Conservation (phyloP, 1,140 invertebrate species). For the Camponotus floridanus region DNA sequence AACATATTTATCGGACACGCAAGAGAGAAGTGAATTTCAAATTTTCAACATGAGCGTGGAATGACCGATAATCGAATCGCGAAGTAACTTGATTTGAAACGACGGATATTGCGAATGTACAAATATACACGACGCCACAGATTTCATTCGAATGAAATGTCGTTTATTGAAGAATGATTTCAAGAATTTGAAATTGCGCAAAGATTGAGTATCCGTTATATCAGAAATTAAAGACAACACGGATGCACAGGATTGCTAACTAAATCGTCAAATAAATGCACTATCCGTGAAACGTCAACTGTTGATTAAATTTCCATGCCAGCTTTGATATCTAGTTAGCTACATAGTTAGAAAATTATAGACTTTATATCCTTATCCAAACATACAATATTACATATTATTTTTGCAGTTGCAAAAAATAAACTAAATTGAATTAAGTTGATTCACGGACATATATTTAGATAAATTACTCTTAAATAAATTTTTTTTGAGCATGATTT, state of each 20-base stretch:
- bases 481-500: not conserved
- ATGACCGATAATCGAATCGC: constrained; percentile 61
- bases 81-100: constrained; percentile 52
- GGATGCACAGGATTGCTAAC: not conserved
- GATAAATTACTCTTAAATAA: not conserved
- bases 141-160: constrained; percentile 52
- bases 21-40: constrained; percentile 46
- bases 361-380: not conserved
- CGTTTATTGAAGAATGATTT: constrained; percentile 65
- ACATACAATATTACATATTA: not conserved
- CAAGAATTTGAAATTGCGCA: constrained; percentile 22
- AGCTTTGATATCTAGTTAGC: not conserved
- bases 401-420: not conserved
- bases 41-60: constrained; percentile 36
- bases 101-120: constrained; percentile 56
- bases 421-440: not conserved
- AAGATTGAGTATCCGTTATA: constrained; percentile 47
- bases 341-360: constrained; percentile 10
- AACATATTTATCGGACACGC: constrained; percentile 57
- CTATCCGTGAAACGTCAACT: not conserved
- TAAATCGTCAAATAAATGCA: not conserved
- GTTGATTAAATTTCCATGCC: constrained; percentile 3
- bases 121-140: constrained; percentile 50
- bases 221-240: constrained; percentile 38
- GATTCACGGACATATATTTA: not conserved